A percentile compares a stretch with the other conserved stretches of the same genome.
These are phyloP conservation scores for Prunella himalayana DNA, from an alignment of 2,113 vertebrate species.

Conservation along the genomic window DNA sequence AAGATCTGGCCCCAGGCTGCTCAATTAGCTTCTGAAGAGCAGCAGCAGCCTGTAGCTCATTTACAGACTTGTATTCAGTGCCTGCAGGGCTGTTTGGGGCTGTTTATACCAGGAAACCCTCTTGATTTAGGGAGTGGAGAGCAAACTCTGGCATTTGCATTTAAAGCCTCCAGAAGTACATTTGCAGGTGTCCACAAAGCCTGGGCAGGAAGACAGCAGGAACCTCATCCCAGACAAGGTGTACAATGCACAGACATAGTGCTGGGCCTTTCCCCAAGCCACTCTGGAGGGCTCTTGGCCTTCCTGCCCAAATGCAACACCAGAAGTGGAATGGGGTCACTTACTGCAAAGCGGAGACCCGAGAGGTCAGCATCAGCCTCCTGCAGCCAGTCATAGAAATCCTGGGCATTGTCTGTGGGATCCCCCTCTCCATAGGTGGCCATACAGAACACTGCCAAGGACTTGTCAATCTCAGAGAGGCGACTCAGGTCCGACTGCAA, in stretches of 20 bases:
- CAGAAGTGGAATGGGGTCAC: background rate
- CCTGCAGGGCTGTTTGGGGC: background rate
- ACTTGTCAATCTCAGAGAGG: slow-evolving; percentile 87
- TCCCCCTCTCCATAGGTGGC: slow-evolving; percentile 96
- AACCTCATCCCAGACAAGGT: background rate
- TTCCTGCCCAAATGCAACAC: background rate
- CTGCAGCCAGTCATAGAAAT: slow-evolving; percentile 97
- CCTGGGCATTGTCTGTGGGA: slow-evolving; percentile 95
- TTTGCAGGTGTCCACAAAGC: background rate
- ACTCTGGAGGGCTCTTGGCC: background rate
- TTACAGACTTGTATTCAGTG: background rate
- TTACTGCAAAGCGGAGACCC: slow-evolving; percentile 88
- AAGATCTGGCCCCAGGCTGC: background rate
- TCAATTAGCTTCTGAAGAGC: background rate
- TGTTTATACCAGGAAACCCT: background rate
- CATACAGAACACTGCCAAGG: slow-evolving; percentile 95
- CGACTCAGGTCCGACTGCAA: slow-evolving; percentile 85
- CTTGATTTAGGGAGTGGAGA: background rate
- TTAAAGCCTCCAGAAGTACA: background rate
- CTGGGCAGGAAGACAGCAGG: background rate
- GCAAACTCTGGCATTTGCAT: background rate
- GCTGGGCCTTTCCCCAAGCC: background rate
- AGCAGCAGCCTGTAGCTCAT: background rate
- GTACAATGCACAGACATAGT: fast-evolving
- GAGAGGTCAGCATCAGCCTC: slow-evolving; percentile 82